Conservation (phyloP, 2,113 vertebrate species). For the Campylomormyrus tamandua region DNA sequence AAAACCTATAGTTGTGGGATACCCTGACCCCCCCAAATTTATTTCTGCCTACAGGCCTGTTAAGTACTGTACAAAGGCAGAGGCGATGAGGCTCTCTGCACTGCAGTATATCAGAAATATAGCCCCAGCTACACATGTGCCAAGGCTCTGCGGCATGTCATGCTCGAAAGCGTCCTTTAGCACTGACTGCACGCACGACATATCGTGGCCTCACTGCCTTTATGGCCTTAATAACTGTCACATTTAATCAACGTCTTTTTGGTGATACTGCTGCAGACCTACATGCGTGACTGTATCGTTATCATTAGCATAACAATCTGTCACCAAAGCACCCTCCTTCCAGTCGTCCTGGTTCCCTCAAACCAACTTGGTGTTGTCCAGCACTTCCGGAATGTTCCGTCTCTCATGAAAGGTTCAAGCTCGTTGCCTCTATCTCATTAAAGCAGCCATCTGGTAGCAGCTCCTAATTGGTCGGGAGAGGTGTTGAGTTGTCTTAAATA, state of each 20-base stretch:
- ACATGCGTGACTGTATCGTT: background rate
- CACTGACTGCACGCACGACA: background rate
- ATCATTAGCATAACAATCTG: constrained; percentile 9
- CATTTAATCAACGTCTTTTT: background rate
- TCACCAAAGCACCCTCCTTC: background rate
- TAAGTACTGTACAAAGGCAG: background rate
- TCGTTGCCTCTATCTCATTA: constrained; percentile 7
- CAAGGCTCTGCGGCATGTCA: background rate
- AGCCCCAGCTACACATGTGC: background rate
- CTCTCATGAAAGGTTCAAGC: constrained; percentile 10
- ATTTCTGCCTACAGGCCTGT: background rate
- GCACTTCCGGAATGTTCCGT: constrained; percentile 2
- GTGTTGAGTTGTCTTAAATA: constrained; percentile 10
- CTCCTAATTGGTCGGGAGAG: constrained; percentile 2
- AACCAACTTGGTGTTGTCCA: background rate
- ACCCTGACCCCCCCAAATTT: background rate
- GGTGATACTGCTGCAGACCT: background rate
- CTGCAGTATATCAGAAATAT: background rate
- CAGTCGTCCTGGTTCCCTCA: background rate
- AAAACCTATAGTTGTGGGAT: background rate
- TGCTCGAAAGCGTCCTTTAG: background rate
- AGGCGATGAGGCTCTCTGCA: background rate
- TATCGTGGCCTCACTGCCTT: background rate
- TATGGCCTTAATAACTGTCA: background rate
- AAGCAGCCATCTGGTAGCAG: background rate